phyloP scores from a whole-genome alignment of 2,113 vertebrate species.

The Pagrus major region DNA sequence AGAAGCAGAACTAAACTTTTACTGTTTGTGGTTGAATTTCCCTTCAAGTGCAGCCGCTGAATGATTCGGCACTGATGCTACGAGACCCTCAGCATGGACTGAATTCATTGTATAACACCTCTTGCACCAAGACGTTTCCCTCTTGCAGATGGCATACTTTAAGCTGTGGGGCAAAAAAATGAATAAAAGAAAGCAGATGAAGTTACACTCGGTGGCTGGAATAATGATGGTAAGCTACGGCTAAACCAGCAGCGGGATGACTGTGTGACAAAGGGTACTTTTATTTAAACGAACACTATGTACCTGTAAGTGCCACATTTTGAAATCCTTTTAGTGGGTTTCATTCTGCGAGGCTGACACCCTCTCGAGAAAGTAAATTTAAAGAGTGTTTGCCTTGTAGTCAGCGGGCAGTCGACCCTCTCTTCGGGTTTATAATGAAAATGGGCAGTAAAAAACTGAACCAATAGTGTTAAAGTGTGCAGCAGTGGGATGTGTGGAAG shows the following conservation, averaged over 20 bases:
- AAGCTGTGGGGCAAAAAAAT: not conserved
- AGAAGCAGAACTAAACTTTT: not conserved
- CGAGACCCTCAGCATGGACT: constrained; percentile 25
- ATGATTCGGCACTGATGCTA: not conserved
- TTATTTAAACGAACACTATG: constrained; percentile 12
- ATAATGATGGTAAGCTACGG: not conserved
- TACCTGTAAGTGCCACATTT: not conserved
- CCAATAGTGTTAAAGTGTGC: constrained; percentile 12
- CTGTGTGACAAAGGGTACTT: not conserved
- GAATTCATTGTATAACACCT: constrained; percentile 29
- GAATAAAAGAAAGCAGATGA: not conserved
- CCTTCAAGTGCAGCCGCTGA: not conserved
- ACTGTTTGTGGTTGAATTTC: not conserved
- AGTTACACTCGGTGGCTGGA: not conserved
- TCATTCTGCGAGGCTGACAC: not conserved
- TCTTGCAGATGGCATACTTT: constrained; percentile 29
- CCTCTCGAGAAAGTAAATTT: constrained; percentile 16
- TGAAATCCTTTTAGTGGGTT: not conserved
- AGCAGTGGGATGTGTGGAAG: constrained; percentile 9
- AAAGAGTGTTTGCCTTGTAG: constrained; percentile 42
- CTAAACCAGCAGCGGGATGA: not conserved
- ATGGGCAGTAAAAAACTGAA: constrained; percentile 17
- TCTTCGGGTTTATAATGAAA: constrained; percentile 26
- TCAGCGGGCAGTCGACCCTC: constrained; percentile 23
- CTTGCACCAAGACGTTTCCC: constrained; percentile 13